phyloP scores from a whole-genome alignment of 2,888 invertebrate genomes.

The Dolomedes plantarius region DNA sequence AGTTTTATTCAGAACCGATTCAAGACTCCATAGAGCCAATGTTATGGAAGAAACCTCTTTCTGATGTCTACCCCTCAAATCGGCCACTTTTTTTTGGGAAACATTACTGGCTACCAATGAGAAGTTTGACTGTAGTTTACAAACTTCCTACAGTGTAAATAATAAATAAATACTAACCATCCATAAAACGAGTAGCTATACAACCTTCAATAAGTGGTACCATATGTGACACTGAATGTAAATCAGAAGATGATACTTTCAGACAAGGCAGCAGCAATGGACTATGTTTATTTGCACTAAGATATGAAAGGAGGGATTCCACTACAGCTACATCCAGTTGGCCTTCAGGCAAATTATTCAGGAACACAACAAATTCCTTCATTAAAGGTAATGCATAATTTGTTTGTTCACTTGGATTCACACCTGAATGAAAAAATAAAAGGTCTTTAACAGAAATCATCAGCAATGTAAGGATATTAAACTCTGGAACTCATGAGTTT shows the following conservation, averaged over 20 bases:
- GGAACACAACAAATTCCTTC: conserved; percentile 31
- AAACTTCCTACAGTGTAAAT: too few relatives aligned
- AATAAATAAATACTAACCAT: too few relatives aligned
- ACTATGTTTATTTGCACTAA: conserved; percentile 29
- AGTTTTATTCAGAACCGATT: too few relatives aligned
- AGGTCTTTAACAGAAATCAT: too few relatives aligned
- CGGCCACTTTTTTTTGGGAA: too few relatives aligned
- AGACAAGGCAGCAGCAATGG: conserved; percentile 46
- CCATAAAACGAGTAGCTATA: conserved; percentile 44
- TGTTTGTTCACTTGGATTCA: conserved; percentile 33
- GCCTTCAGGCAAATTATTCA: conserved; percentile 35
- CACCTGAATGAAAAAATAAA: conserved; percentile 23
- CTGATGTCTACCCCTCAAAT: too few relatives aligned
- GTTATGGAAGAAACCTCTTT: too few relatives aligned
- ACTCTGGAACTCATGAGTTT: too few relatives aligned
- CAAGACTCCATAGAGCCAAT: too few relatives aligned
- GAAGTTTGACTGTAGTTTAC: too few relatives aligned
- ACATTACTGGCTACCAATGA: too few relatives aligned
- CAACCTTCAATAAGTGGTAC: conserved; percentile 49
- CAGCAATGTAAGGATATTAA: too few relatives aligned
- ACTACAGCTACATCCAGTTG: conserved; percentile 9
- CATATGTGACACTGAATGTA: conserved; percentile 25
- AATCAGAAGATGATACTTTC: conserved; percentile 38
- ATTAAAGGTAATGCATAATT: conserved; percentile 44
- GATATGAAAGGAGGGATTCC: conserved; percentile 31